Base-by-base conservation (phyloP, 1,140 invertebrate genomes). In the Drosophila grimshawi region DNA sequence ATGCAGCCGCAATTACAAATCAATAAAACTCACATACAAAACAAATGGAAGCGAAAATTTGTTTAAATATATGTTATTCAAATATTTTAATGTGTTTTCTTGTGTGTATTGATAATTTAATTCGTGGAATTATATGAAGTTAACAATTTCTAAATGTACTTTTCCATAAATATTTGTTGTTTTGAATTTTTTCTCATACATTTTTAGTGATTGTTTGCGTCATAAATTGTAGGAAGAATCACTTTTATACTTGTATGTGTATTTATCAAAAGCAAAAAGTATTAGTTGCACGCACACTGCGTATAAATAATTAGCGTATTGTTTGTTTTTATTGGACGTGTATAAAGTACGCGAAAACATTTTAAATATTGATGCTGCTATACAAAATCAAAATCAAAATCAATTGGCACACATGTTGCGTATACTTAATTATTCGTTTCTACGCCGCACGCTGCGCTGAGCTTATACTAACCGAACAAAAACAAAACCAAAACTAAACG, bases 341-440 rank as follows among this genome's bases (percentile, higher is more conserved):
- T 19, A 19, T 19, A 19, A n/a, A 8, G 32, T 35, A 32, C 6
- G 55, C 11, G 41, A 10, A 8, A 32, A 6, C n/a, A 45, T 33
- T 19, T 46, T 45, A 5, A 46, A 19, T 60, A 33, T 46, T 33
- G 35, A 35, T 60, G 29, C 46, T 39, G 1, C 33, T 19, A 57
- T 33, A 32, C 48, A 52, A 43, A 39, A 3, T 11, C 32, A 5
- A 27, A 64, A 57, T n/a, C 37, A 19, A 27, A 55, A 56, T 59
- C 49, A 46, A 30, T 52, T 43, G 1, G 4, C 19, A 51, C 48
- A 51, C 32, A 72, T 55, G 30, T 41, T 69, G 66, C 75, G 76
- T 78, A 78, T 78, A 63, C 74, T 70, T 29, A 57, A 64, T 39
- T 63, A 51, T 49, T 19, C 52, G 39, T 11, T 29, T 30, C 8